Conservation (phyloP, 2,888 invertebrate genomes). For the Agapostemon virescens region DNA sequence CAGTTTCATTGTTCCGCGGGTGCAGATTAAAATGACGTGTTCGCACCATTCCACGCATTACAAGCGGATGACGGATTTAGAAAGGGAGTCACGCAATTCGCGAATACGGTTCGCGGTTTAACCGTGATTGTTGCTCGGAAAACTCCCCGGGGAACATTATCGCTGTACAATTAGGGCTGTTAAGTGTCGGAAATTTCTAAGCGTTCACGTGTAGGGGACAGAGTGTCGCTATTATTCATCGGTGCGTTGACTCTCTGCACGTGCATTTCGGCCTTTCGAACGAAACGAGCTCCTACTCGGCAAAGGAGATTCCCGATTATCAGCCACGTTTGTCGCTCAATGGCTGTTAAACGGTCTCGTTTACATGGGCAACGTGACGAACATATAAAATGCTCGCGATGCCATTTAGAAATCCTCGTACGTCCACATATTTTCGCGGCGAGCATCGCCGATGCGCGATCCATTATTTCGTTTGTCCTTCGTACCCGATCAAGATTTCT, state of each 20-base stretch:
- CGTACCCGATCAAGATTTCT: not conserved
- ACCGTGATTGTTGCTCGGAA: constrained; percentile 29
- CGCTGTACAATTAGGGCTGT: not conserved
- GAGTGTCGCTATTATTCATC: constrained; percentile 34
- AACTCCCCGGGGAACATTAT: not conserved
- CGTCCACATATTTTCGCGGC: constrained; percentile 14
- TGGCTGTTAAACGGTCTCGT: constrained; percentile 27
- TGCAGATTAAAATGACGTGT: constrained; percentile 52
- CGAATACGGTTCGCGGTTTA: constrained; percentile 39
- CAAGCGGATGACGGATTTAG: constrained; percentile 54
- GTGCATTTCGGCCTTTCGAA: constrained; percentile 32
- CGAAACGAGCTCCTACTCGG: constrained; percentile 23
- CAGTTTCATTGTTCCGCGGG: constrained; percentile 28
- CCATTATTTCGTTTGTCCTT: not conserved
- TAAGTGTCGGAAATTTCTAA: constrained; percentile 33
- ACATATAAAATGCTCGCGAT: not conserved
- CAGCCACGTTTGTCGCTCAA: constrained; percentile 18
- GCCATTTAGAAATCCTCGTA: not conserved
- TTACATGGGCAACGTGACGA: constrained; percentile 24
- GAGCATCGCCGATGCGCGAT: not conserved
- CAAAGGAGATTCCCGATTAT: constrained; percentile 30
- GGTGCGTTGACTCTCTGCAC: constrained; percentile 45
- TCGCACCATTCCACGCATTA: constrained; percentile 42
- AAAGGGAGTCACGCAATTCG: constrained; percentile 55
- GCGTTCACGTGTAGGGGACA: not conserved